phyloP scores from a whole-genome alignment of 2,888 invertebrate genomes.

The Scaptomyza reducta region DNA sequence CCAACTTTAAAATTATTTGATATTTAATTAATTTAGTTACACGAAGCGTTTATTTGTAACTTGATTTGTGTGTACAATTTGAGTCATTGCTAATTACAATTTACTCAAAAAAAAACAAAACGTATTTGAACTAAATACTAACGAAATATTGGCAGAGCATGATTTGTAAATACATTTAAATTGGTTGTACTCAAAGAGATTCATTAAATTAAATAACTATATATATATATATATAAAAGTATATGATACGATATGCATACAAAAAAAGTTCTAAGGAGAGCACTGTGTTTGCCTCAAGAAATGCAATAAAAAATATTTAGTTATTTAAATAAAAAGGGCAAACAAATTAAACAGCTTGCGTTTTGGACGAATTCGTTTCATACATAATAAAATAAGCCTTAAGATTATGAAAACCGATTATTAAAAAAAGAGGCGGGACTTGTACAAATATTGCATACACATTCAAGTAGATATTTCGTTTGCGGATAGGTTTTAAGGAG shows the following conservation, averaged over 20 bases:
- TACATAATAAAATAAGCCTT: constrained; percentile 56
- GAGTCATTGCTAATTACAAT: constrained; percentile 43
- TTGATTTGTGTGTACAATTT: constrained; percentile 14
- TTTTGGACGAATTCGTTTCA: constrained; percentile 79
- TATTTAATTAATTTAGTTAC: neutral
- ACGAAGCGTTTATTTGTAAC: constrained; percentile 12
- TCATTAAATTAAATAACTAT: constrained; percentile 56
- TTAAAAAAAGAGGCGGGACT: constrained; percentile 52
- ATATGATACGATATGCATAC: constrained; percentile 62
- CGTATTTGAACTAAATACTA: constrained; percentile 58
- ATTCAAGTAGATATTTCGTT: constrained; percentile 34
- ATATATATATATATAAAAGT: constrained; percentile 48
- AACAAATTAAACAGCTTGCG: constrained; percentile 65
- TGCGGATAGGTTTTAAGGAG: constrained; percentile 1
- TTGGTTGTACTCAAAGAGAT: constrained; percentile 72
- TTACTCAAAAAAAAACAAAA: constrained; percentile 48
- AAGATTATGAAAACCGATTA: constrained; percentile 55
- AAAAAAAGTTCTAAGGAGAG: constrained; percentile 24
- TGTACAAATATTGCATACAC: constrained; percentile 58
- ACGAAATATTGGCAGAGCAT: constrained; percentile 71
- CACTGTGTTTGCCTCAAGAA: constrained; percentile 25
- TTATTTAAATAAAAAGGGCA: constrained; percentile 52
- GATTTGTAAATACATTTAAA: constrained; percentile 39
- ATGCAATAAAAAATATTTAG: constrained; percentile 40
- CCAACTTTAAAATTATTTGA: no score